Evolutionary conservation across 1,140 invertebrate species (phyloP).

Genomic region (Contarinia nasturtii): DNA sequence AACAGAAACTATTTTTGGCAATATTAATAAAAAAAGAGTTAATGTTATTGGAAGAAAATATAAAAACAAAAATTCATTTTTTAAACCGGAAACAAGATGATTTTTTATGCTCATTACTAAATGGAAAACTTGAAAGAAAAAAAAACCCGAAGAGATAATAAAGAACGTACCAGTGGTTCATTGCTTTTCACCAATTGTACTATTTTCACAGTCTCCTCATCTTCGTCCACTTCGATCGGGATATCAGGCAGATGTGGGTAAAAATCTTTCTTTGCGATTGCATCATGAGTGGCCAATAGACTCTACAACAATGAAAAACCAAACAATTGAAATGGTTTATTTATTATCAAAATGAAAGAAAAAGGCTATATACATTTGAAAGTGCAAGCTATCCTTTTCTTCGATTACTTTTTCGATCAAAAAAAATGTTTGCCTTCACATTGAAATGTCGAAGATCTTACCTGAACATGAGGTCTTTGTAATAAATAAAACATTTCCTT

Average conservation of each 20-base stretch:
- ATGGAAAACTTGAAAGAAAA: background rate
- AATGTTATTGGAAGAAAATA: too few species aligned
- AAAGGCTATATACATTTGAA: too few species aligned
- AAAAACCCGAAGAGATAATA: background rate
- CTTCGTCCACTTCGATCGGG: slow-evolving; percentile 72
- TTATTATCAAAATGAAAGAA: slow-evolving; percentile 6
- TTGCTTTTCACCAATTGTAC: slow-evolving; percentile 92
- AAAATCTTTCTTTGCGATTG: slow-evolving; percentile 87
- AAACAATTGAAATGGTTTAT: slow-evolving; percentile 1
- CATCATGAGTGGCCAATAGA: slow-evolving; percentile 79
- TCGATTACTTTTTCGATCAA: too few species aligned
- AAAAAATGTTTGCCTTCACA: slow-evolving; percentile 54
- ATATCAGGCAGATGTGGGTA: slow-evolving; percentile 77
- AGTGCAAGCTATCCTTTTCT: too few species aligned
- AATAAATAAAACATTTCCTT: slow-evolving; percentile 63
- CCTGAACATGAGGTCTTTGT: slow-evolving; percentile 73
- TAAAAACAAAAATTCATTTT: too few species aligned
- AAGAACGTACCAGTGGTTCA: slow-evolving; percentile 72
- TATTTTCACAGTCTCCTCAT: slow-evolving; percentile 92
- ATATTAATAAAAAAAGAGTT: too few species aligned
- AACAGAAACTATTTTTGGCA: too few species aligned
- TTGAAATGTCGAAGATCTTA: too few species aligned
- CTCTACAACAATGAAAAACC: slow-evolving; percentile 36
- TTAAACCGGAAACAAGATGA: background rate
- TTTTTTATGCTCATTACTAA: background rate